These are phyloP conservation scores for Ambastaia sidthimunki DNA, from an alignment of 2,797 vertebrate genomes.

Conservation along the genomic window DNA sequence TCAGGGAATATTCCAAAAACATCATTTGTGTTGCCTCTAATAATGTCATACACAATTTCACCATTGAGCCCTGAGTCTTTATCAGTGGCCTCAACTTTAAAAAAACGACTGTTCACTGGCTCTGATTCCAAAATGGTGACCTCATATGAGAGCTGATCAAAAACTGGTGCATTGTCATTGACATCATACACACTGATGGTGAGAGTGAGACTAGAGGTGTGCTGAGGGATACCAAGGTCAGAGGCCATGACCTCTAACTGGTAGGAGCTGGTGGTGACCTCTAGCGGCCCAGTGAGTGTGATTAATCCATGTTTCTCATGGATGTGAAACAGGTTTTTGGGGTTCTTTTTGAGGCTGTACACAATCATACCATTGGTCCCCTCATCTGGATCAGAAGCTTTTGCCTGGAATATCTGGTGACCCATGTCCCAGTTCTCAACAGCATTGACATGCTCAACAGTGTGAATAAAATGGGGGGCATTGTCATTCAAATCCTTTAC, in stretches of 20 bases:
- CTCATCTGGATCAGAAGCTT: slow-evolving; percentile 91
- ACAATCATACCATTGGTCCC: slow-evolving; percentile 87
- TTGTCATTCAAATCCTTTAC: slow-evolving; percentile 98
- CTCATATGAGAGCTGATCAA: slow-evolving; percentile 96
- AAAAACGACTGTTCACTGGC: slow-evolving; percentile 96
- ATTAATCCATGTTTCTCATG: slow-evolving; percentile 87
- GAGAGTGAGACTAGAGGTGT: slow-evolving; percentile 86
- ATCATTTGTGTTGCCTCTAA: slow-evolving; percentile 87
- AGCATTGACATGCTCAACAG: slow-evolving; percentile 89
- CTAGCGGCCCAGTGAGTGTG: slow-evolving; percentile 85
- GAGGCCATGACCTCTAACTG: slow-evolving; percentile 90
- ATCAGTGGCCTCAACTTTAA: slow-evolving; percentile 92
- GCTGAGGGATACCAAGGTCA: slow-evolving; percentile 90
- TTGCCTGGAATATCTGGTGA: slow-evolving; percentile 93
- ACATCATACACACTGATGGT: slow-evolving; percentile 94
- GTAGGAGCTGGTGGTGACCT: slow-evolving; percentile 89
- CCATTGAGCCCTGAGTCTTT: slow-evolving; percentile 94
- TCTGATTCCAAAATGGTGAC: slow-evolving; percentile 91
- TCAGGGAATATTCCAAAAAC: slow-evolving; percentile 97
- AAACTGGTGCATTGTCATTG: slow-evolving; percentile 93
- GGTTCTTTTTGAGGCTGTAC: slow-evolving; percentile 93
- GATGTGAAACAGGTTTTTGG: slow-evolving; percentile 87
- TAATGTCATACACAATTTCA: slow-evolving; percentile 91
- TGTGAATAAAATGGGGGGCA: slow-evolving; percentile 88
- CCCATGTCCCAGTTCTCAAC: slow-evolving; percentile 97